These are phyloP conservation scores for Aphidius colemani DNA, from an alignment of 2,888 invertebrate species.

Conservation along the genomic window DNA sequence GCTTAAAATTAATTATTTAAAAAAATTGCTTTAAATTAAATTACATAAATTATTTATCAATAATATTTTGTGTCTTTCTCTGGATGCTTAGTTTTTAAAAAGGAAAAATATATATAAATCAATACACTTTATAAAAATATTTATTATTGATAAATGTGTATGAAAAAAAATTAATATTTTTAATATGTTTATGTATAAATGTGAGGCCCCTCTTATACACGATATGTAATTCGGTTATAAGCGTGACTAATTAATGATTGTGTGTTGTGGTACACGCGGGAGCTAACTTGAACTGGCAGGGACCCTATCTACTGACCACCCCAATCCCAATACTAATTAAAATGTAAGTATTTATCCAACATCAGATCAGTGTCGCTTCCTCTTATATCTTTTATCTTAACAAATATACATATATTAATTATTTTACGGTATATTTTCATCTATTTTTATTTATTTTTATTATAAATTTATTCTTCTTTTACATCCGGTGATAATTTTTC, in stretches of 20 bases:
- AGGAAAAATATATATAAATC: slow-evolving; percentile 1
- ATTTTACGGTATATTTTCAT: too few species aligned
- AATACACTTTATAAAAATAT: slow-evolving; percentile 14
- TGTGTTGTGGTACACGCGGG: slow-evolving; percentile 59
- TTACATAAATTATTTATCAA: not conserved
- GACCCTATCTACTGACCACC: slow-evolving; percentile 59
- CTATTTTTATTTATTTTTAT: slow-evolving; percentile 5
- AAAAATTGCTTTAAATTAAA: not conserved
- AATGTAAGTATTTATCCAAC: slow-evolving; percentile 59
- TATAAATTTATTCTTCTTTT: too few species aligned
- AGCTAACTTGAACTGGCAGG: slow-evolving; percentile 57
- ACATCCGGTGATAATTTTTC: too few species aligned
- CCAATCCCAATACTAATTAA: slow-evolving; percentile 59
- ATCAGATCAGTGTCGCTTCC: slow-evolving; percentile 53
- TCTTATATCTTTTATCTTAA: slow-evolving; percentile 16
- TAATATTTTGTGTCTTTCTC: slow-evolving; percentile 27
- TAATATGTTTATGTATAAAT: not conserved
- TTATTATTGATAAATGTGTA: slow-evolving; percentile 21
- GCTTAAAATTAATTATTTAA: not conserved
- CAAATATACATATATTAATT: not conserved
- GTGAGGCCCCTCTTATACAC: slow-evolving; percentile 28
- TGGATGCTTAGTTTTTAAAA: slow-evolving; percentile 24
- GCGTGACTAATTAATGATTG: slow-evolving; percentile 59
- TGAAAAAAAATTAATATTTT: slow-evolving; percentile 12
- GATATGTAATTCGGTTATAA: slow-evolving; percentile 41